Base-by-base conservation (phyloP, 2,888 invertebrate species). In the Machimus atricapillus region DNA sequence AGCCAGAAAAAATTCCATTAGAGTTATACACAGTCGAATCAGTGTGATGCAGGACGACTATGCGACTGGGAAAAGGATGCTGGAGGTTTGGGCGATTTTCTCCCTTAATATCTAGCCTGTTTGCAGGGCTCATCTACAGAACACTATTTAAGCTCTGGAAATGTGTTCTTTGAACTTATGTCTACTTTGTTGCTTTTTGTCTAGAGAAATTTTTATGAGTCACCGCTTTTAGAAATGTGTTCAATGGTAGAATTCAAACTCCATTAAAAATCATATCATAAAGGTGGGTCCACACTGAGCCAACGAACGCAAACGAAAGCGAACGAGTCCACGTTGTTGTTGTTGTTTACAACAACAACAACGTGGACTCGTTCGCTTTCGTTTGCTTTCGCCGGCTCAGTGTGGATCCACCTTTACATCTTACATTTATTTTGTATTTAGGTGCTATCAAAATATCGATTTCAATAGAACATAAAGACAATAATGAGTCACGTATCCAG, bases 1-100 rank as follows among this genome's bases (percentile, higher is more conserved):
- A 83, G 14, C 83, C 58, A 34, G 83, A 66, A 83, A n/a, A 83
- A 83, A 83, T 83, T 83, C 83, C 83, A 83, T 83, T 83, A 83
- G 37, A 83, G 31, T 66, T 46, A 31, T 31, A 46, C 73, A 52
- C 40, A 40, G 34, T 83, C 34, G 31, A 66, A 40, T 9, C 66
- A 66, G n/a, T 37, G 27, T 27, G 9, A 66, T 66, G 23, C 23
- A 66, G 23, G 66, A 66, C 14, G 66, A 52, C 7, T 52, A n/a
- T n/a, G n/a, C 27, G 23, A 58, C 58, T 58, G 23, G 19, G 56
- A 16, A 58, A 58, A 34, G 34, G 66, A 8, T 12, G 66, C 7
- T 19, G 14, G 52, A 5, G 23, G 52, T 34, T 27, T 23, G 79
- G 46, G 79, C 19, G 34, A 81, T 46, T 81, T 52, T 12, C 14